These are phyloP conservation scores for Trichogramma dendrolimi DNA, from an alignment of 2,888 invertebrate genomes.

Conservation along the genomic window DNA sequence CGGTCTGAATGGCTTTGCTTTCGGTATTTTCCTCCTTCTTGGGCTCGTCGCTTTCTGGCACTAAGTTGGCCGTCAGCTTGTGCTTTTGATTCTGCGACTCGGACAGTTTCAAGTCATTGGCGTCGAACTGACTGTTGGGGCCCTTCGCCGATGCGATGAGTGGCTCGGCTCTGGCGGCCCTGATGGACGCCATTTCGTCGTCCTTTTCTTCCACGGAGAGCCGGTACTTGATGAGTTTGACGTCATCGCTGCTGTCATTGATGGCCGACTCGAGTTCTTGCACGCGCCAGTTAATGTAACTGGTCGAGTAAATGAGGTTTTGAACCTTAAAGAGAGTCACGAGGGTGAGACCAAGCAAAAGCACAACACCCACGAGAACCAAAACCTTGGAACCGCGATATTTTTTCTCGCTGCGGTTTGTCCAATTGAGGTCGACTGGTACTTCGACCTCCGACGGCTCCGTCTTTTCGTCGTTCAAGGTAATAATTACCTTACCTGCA, in stretches of 20 bases:
- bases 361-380: slow-evolving; percentile 19
- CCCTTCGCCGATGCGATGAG: slow-evolving; percentile 17
- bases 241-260: slow-evolving; percentile 24
- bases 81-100: slow-evolving; percentile 24
- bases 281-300: slow-evolving; percentile 27
- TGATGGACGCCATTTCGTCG: slow-evolving; percentile 11
- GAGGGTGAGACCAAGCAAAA: slow-evolving; percentile 23
- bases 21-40: slow-evolving; percentile 19
- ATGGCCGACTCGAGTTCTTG: slow-evolving; percentile 25
- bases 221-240: slow-evolving; percentile 26
- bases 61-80: slow-evolving; percentile 18
- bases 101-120: slow-evolving; percentile 21
- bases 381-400: slow-evolving; percentile 3
- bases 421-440: slow-evolving; percentile 29
- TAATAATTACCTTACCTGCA: slow-evolving; percentile 30
- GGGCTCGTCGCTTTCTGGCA: slow-evolving; percentile 5
- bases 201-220: slow-evolving; percentile 17
- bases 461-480: slow-evolving; percentile 24
- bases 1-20: not conserved
- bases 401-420: slow-evolving; percentile 18
- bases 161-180: slow-evolving; percentile 17
- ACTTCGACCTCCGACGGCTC: slow-evolving; percentile 30
- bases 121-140: slow-evolving; percentile 6
- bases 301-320: slow-evolving; percentile 27
- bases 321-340: slow-evolving; percentile 29